Evolutionary conservation across 2,113 vertebrate genomes (phyloP), one percentile per base, ranked within the genome.

Genomic region (Megaptera novaeangliae): DNA sequence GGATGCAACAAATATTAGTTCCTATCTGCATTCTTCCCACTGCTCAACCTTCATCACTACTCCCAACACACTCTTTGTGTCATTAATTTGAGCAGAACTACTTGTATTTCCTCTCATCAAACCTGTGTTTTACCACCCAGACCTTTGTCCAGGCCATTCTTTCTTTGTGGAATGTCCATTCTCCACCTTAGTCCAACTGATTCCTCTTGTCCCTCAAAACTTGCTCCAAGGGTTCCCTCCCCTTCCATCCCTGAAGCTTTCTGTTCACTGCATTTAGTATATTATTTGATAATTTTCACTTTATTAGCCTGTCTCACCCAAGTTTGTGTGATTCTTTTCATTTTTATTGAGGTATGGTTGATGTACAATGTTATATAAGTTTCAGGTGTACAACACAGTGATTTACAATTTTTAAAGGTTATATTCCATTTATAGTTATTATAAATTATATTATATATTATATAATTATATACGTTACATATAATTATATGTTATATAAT

Each of bases 261-360:
- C 25, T 71, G 6, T 44, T 83, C n/a, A 85, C 57, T 71, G 3
- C 2, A 31, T n/a, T 91, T 31, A 77, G 27, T 44, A 36, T 11
- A 68, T 6, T 25, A 6, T 68, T 88, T 57, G 39, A 27, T 52
- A 94, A 84, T 41, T 31, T 57, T 11, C 21, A 61, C 72, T 93
- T 88, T 78, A 83, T 84, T 94, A 69, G n/a, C 61, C 88, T 75
- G 21, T 87, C 36, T 77, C 55, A 92, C 39, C 88, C 87, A 95
- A 55, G 23, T 84, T 21, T 57, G 2, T 31, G 64, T 94, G 55
- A 74, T 84, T 80, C 55, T 80, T 66, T 80, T 36, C 10, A 13
- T 14, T 36, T 55, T 57, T 80, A 52, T 78, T 78, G 21, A 80
- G 3, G 34, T 57, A 57, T 80, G 36, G 34, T 36, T 80, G n/a